phyloP scores from a whole-genome alignment of 2,797 vertebrate species.

The Sebastes paucispinis region DNA sequence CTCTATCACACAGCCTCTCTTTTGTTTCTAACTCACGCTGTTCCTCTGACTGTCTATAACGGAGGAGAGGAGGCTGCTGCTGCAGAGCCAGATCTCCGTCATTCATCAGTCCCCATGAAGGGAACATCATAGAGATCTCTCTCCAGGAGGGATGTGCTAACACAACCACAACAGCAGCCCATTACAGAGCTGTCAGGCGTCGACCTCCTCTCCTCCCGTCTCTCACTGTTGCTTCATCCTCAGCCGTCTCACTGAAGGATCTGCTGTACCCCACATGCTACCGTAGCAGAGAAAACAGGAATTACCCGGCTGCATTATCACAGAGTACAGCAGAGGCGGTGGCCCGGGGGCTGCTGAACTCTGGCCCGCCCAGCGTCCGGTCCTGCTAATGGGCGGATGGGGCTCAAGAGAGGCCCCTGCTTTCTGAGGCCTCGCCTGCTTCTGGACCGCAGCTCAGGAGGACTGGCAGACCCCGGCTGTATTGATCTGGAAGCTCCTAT shows the following conservation, averaged over 20 bases:
- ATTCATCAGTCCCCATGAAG: conserved; percentile 64
- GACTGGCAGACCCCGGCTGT: conserved; percentile 29
- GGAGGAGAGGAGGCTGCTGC: conserved; percentile 40
- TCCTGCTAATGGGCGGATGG: conserved; percentile 51
- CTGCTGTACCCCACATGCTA: conserved; percentile 5
- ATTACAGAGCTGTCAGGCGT: conserved; percentile 59
- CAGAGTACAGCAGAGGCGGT: conserved; percentile 27
- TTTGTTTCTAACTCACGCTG: conserved; percentile 46
- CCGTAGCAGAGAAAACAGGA: conserved; percentile 35
- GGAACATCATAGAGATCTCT: conserved; percentile 62
- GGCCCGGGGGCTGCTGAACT: conserved; percentile 42
- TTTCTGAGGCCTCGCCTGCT: conserved; percentile 31
- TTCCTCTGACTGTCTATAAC: conserved; percentile 41
- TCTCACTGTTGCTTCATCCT: conserved; percentile 37
- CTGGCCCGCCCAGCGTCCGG: conserved; percentile 44
- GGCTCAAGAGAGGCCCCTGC: conserved; percentile 54
- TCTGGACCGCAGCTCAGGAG: conserved; percentile 28
- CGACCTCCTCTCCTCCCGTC: conserved; percentile 12
- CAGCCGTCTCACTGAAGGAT: conserved; percentile 28
- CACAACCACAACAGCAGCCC: conserved; percentile 60
- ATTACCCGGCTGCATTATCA: conserved; percentile 53
- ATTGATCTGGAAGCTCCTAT: conserved; percentile 66
- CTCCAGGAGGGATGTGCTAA: conserved; percentile 59
- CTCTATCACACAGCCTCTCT: conserved; percentile 38
- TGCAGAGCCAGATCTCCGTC: conserved; percentile 49